Conservation (phyloP, 2,113 vertebrate species). For the Cyanistes caeruleus region DNA sequence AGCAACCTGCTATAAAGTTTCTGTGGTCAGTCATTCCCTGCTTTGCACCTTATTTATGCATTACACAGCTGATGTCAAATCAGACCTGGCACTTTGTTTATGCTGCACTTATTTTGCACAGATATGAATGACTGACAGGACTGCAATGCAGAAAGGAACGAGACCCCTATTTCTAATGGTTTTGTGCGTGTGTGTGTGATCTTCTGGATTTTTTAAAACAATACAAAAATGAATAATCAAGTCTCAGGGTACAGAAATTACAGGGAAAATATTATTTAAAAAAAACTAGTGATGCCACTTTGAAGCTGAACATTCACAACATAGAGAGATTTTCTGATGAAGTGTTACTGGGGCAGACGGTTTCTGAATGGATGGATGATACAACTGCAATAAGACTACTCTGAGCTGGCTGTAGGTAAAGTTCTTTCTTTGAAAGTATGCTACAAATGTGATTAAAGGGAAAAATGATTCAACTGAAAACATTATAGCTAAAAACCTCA, state of each 20-base stretch:
- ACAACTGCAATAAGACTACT: not conserved
- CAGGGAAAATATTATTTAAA: not conserved
- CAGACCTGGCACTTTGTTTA: slow-evolving; percentile 40
- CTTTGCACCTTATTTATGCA: slow-evolving; percentile 39
- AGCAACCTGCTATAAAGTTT: slow-evolving; percentile 24
- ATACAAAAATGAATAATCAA: slow-evolving; percentile 22
- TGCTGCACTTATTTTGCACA: slow-evolving; percentile 22
- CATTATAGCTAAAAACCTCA: not conserved
- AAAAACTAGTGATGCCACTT: not conserved
- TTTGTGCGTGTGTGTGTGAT: not conserved
- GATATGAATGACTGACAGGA: slow-evolving; percentile 6
- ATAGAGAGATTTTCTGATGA: not conserved
- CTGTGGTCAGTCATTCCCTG: slow-evolving; percentile 23
- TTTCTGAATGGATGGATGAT: not conserved
- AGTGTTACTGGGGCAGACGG: not conserved
- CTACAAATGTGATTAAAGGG: not conserved
- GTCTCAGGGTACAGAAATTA: not conserved
- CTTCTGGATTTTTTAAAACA: not conserved
- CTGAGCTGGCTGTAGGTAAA: not conserved
- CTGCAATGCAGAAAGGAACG: slow-evolving; percentile 25
- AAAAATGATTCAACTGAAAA: not conserved
- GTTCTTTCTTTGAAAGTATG: not conserved
- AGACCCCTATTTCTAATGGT: not conserved
- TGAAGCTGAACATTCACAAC: not conserved
- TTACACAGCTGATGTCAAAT: slow-evolving; percentile 38